These are phyloP conservation scores for Cyanistes caeruleus DNA, from an alignment of 2,113 vertebrate genomes.

Conservation along the genomic window DNA sequence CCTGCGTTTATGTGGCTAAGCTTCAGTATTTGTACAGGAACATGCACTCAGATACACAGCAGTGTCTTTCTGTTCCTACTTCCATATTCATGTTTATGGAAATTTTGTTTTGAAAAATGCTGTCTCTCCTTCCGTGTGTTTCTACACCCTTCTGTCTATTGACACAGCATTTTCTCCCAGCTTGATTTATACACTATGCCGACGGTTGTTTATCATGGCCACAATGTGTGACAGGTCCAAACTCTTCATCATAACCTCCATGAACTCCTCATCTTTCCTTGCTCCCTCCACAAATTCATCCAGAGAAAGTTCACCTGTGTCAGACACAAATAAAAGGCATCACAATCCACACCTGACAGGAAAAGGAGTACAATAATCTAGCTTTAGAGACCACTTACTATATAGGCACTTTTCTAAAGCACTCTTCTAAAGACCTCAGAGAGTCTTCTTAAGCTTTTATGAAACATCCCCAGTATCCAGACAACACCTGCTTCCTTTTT, in stretches of 20 bases:
- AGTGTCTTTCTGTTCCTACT: not conserved
- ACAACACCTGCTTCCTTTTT: not conserved
- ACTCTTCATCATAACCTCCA: slow-evolving; percentile 91
- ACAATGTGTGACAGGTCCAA: slow-evolving; percentile 88
- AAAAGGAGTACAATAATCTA: not conserved
- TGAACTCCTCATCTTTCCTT: slow-evolving; percentile 85
- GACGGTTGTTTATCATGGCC: slow-evolving; percentile 87
- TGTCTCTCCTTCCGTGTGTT: not conserved
- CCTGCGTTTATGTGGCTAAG: not conserved
- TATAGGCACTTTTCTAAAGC: not conserved
- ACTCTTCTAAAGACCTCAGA: not conserved
- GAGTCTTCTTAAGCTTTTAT: not conserved
- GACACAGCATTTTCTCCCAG: not conserved
- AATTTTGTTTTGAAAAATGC: not conserved
- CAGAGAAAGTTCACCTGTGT: slow-evolving; percentile 86
- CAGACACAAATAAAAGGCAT: not conserved
- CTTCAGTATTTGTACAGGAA: not conserved
- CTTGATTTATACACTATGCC: slow-evolving; percentile 78
- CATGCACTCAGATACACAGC: not conserved
- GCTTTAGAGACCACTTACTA: not conserved
- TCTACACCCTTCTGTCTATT: not conserved
- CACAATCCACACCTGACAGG: not conserved
- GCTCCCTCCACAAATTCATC: slow-evolving; percentile 90
- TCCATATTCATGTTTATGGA: not conserved
- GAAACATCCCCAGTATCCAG: not conserved